Conservation (phyloP, 2,888 invertebrate genomes). For the Tipula helvola region DNA sequence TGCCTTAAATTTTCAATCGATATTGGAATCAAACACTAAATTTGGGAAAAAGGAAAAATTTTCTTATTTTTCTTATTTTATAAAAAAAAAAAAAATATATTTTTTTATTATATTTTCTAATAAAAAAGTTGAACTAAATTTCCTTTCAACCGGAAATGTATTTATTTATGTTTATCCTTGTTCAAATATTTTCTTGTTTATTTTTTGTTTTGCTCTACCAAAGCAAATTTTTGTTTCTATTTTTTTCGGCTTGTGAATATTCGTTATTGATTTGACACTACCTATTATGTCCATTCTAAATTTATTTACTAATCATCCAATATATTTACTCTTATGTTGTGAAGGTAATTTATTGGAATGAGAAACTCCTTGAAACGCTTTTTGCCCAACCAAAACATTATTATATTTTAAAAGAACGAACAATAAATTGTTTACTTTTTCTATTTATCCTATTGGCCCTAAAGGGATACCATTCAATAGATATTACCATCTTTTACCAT, state of each 20-base stretch:
- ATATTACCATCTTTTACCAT: too few relatives aligned
- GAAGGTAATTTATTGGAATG: too few relatives aligned
- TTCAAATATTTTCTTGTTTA: background rate
- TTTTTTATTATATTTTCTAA: background rate
- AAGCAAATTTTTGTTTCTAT: background rate
- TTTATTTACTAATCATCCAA: background rate
- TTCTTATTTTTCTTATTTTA: too few relatives aligned
- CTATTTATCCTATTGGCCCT: background rate
- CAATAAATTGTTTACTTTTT: background rate
- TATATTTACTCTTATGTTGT: background rate
- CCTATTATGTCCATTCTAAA: background rate
- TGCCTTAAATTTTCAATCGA: background rate
- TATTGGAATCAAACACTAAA: background rate
- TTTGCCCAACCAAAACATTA: background rate
- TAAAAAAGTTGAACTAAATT: background rate
- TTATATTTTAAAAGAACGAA: background rate
- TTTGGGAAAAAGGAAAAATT: too few relatives aligned
- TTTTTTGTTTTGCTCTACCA: background rate
- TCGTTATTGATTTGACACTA: background rate
- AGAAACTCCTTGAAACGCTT: background rate
- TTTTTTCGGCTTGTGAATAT: background rate
- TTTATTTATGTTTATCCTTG: background rate
- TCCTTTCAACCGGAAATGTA: background rate
- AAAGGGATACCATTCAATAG: background rate
- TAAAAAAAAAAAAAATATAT: too few relatives aligned